A percentile compares a stretch with the other conserved stretches of the same genome.
Evolutionary conservation across 1,140 invertebrate species (phyloP).

Genomic region (Homalodisca vitripennis): DNA sequence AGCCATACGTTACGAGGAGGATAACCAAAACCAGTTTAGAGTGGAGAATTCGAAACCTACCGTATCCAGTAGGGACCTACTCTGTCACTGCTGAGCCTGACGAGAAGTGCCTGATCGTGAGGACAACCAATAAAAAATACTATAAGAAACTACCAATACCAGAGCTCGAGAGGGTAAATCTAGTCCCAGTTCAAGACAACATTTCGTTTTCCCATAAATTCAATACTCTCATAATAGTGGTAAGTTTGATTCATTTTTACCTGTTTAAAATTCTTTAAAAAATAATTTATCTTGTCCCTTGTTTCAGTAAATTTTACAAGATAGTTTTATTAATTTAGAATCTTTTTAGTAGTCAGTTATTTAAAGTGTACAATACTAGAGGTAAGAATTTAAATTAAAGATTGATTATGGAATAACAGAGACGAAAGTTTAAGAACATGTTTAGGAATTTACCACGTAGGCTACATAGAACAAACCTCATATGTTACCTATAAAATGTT

Average conservation of each 20-base stretch:
- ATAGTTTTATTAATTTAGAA: too few species aligned
- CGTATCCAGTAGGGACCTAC: slow-evolving; percentile 69
- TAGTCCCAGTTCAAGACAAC: slow-evolving; percentile 60
- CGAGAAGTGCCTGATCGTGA: slow-evolving; percentile 62
- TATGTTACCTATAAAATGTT: too few species aligned
- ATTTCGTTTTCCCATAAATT: slow-evolving; percentile 67
- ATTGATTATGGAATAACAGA: too few species aligned
- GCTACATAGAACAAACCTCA: too few species aligned
- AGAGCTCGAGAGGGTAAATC: slow-evolving; percentile 64
- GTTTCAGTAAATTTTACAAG: too few species aligned
- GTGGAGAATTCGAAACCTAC: slow-evolving; percentile 77
- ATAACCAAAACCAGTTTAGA: slow-evolving; percentile 71
- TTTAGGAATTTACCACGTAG: too few species aligned
- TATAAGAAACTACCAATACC: slow-evolving; percentile 71
- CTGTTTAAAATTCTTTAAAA: too few species aligned
- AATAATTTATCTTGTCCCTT: too few species aligned
- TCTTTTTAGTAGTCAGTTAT: too few species aligned
- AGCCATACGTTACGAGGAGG: slow-evolving; percentile 67
- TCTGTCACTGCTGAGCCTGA: slow-evolving; percentile 61
- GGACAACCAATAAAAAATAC: slow-evolving; percentile 78
- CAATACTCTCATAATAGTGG: slow-evolving; percentile 75
- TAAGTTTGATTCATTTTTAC: slow-evolving; percentile 49
- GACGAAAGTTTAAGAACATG: too few species aligned
- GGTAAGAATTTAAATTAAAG: too few species aligned
- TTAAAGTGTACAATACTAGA: too few species aligned